phyloP scores from a whole-genome alignment of 2,888 invertebrate genomes.

The Drosophila monieri region DNA sequence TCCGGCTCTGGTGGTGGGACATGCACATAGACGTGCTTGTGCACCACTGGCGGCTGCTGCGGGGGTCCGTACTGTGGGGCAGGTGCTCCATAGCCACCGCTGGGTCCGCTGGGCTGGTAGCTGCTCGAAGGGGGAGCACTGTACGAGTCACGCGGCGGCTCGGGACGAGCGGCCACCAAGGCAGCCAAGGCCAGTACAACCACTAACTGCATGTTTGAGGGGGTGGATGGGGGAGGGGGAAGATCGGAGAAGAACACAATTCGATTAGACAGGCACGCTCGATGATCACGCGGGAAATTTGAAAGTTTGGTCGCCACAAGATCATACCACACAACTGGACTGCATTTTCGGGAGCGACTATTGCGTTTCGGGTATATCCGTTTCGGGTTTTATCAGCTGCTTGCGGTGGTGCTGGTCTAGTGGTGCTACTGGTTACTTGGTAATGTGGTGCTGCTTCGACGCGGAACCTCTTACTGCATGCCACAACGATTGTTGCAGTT shows the following conservation, averaged over 20 bases:
- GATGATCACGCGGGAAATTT: constrained; percentile 1
- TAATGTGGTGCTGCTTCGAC: constrained; percentile 73
- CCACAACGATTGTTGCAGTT: constrained; percentile 81
- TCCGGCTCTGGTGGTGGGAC: constrained; percentile 95
- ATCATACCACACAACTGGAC: constrained; percentile 82
- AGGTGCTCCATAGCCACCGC: constrained; percentile 86
- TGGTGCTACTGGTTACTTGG: constrained; percentile 9
- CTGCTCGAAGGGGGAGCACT: constrained; percentile 79
- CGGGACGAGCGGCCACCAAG: constrained; percentile 81
- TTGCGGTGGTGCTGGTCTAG: constrained; percentile 4
- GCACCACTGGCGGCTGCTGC: constrained; percentile 90
- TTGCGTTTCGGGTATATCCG: constrained; percentile 38
- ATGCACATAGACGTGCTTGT: constrained; percentile 96
- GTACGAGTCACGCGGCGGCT: constrained; percentile 82
- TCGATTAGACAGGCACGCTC: constrained; percentile 8
- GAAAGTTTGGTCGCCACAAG: constrained; percentile 3
- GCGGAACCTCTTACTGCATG: constrained; percentile 83
- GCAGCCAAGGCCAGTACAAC: constrained; percentile 75
- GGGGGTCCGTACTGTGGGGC: constrained; percentile 89
- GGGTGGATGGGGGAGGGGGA: not conserved
- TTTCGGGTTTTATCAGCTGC: constrained; percentile 32
- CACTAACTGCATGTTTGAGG: constrained; percentile 67
- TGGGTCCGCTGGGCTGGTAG: constrained; percentile 84
- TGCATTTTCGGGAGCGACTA: constrained; percentile 65
- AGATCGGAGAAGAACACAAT: constrained; percentile 17